Conservation (phyloP, 1,140 invertebrate genomes). For the Orussus abietinus region DNA sequence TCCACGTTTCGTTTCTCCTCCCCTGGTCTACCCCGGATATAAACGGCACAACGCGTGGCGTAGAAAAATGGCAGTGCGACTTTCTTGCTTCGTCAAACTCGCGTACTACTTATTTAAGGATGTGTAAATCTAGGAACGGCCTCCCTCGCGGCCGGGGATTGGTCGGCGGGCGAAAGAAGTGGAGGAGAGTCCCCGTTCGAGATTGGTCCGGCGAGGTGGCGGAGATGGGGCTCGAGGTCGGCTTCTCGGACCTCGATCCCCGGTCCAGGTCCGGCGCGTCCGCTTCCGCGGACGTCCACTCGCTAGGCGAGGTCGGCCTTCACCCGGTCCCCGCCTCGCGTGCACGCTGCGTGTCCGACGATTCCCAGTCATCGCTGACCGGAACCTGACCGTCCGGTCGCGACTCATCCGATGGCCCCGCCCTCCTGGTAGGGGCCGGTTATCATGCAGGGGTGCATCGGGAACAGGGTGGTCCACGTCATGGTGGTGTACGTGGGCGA, state of each 20-base stretch:
- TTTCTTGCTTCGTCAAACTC: constrained; percentile 11
- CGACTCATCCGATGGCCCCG: constrained; percentile 48
- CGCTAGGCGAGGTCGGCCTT: too few relatives aligned
- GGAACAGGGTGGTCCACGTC: constrained; percentile 80
- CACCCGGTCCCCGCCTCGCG: constrained; percentile 5
- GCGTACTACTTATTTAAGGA: too few relatives aligned
- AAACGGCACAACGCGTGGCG: constrained; percentile 26
- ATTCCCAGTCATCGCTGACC: constrained; percentile 24
- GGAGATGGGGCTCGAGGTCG: too few relatives aligned
- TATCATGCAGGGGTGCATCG: constrained; percentile 78
- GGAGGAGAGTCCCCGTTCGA: too few relatives aligned
- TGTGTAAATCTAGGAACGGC: too few relatives aligned
- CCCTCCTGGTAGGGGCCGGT: constrained; percentile 77
- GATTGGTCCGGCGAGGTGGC: too few relatives aligned
- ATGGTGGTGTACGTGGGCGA: constrained; percentile 72
- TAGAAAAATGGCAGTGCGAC: constrained; percentile 44
- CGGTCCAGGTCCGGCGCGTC: too few relatives aligned
- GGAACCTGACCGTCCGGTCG: constrained; percentile 18
- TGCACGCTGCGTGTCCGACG: constrained; percentile 5
- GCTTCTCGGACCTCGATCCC: too few relatives aligned
- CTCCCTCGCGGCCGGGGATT: too few relatives aligned
- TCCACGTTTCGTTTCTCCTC: background rate
- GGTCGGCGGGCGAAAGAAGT: too few relatives aligned
- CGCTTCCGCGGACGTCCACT: too few relatives aligned
- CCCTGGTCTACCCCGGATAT: background rate